Base-by-base conservation (phyloP, 2,888 invertebrate genomes). In the Biston stratarius region DNA sequence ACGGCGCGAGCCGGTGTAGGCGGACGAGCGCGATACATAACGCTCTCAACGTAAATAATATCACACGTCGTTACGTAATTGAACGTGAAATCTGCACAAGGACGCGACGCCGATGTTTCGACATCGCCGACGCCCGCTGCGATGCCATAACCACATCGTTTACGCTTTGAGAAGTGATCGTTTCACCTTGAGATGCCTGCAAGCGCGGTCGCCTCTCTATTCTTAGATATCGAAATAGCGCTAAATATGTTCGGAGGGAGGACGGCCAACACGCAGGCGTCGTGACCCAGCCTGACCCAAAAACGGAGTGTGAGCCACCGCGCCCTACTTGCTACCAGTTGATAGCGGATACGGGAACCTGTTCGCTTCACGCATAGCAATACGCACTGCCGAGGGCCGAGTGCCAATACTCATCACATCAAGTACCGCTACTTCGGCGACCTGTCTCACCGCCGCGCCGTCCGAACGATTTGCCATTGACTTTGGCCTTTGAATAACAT, bases 271-370 rank as follows among this genome's bases (percentile, higher is more conserved):
- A 90, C 92, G 93, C 93, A 93, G 89, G 93, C 93, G 93, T 88
- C 88, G 84, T 93, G 93, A 94, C 93, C 93, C 83, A 91, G 84
- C 83, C 87, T 92, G 93, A 94, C 93, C 93, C 90, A 93, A 92
- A 92, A 92, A 88, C 89, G 83, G 83, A 85, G 78, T 83, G 83
- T 84, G 87, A 83, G 83, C 86, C 84, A 86, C 88, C 88, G 85
- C 88, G 83, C 89, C 88, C 82, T 82, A 83, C 82, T 59, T 59
- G 49, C 59, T 81, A 82, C 87, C 83, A 86, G 83, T 88, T 87
- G 86, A 89, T 90, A 88, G 87, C 90, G 89, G 91, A 88, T 88
- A 83, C 84, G 78, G 89, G 88, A 89, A 91, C 91, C 88, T 88
- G 91, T 89, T 89, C 83, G 77, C 75, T 77, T 74, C 77, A 80